Conservation (phyloP, 2,797 vertebrate species). For the Pseudochirops corinnae region DNA sequence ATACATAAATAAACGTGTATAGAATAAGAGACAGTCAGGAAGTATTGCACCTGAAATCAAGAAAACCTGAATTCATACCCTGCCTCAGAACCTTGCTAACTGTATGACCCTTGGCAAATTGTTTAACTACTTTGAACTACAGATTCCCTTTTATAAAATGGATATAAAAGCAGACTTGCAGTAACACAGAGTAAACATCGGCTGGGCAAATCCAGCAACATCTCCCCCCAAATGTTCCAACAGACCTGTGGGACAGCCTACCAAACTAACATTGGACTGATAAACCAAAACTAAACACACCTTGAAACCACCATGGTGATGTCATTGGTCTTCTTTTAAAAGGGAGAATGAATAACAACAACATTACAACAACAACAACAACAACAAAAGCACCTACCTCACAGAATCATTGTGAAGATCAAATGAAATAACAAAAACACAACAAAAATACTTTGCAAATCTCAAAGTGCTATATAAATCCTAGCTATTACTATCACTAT, state of each 20-base stretch:
- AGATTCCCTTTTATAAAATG: too few relatives aligned
- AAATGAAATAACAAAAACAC: background rate
- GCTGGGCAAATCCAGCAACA: background rate
- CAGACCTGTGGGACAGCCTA: background rate
- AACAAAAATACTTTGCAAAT: background rate
- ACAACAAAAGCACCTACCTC: background rate
- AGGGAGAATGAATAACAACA: too few relatives aligned
- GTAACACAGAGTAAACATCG: background rate
- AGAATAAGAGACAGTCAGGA: background rate
- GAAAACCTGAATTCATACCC: background rate
- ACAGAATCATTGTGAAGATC: background rate
- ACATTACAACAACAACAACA: too few relatives aligned
- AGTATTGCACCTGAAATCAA: background rate
- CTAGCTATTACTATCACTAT: background rate
- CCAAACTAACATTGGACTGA: background rate
- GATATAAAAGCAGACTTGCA: too few relatives aligned
- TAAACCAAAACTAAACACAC: background rate
- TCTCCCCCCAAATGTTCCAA: background rate
- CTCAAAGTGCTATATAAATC: background rate
- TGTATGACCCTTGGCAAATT: background rate
- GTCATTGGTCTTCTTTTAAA: too few relatives aligned
- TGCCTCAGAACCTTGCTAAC: background rate
- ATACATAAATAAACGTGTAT: background rate
- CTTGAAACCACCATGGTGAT: background rate
- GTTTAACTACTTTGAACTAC: background rate